Conservation (phyloP, 2,113 vertebrate genomes). For the Pseudolaguvia tuberculata region DNA sequence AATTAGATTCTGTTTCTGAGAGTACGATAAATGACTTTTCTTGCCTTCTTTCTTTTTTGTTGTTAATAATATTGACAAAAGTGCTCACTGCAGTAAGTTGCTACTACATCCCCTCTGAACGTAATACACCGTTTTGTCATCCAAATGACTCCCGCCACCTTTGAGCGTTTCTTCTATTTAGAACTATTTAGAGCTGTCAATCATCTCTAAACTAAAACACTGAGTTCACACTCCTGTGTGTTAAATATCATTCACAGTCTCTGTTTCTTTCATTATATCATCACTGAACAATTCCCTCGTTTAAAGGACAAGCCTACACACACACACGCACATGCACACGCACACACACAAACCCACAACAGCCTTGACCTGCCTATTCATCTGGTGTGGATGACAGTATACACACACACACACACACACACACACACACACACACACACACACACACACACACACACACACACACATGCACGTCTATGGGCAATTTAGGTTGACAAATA, state of each 20-base stretch:
- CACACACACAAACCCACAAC: neutral
- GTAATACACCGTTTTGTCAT: neutral
- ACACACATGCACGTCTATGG: no score
- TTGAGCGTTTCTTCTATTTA: neutral
- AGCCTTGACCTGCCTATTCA: neutral
- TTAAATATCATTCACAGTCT: no score
- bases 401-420: no score
- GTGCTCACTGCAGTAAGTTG: neutral
- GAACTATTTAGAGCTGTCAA: neutral
- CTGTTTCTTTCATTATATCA: neutral
- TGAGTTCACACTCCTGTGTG: neutral
- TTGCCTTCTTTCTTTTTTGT: neutral
- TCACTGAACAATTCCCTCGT: neutral
- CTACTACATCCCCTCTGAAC: neutral
- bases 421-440: no score
- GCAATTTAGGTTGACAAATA: no score
- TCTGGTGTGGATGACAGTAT: neutral
- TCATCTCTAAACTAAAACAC: neutral
- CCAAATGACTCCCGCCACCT: neutral
- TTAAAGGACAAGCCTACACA: neutral
- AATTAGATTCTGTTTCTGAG: neutral
- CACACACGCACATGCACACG: no score
- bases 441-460: no score
- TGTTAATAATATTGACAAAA: conserved; percentile 7
- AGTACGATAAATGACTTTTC: neutral